Evolutionary conservation across 2,888 invertebrate genomes (phyloP).

Genomic region (Linyphia triangularis): DNA sequence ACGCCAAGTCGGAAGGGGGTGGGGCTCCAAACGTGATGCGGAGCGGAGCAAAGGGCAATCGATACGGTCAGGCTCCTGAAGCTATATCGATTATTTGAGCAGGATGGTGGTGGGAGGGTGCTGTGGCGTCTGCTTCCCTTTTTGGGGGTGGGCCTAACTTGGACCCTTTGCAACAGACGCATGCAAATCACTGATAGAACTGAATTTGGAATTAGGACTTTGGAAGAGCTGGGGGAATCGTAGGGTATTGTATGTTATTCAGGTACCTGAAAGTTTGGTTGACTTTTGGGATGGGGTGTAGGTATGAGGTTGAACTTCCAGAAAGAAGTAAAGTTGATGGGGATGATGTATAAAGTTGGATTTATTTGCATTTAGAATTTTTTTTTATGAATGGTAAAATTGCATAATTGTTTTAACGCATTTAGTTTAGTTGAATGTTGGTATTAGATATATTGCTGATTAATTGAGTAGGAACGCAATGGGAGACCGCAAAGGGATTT

Average conservation of each 20-base stretch:
- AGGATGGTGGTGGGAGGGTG: conserved; percentile 47
- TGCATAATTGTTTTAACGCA: too few species aligned
- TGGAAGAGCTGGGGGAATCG: too few species aligned
- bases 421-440: too few species aligned
- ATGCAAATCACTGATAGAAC: conserved; percentile 14
- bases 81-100: conserved; percentile 66
- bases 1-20: conserved; percentile 63
- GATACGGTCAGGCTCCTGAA: conserved; percentile 73
- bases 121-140: conserved; percentile 66
- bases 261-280: neutral
- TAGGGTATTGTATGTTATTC: too few species aligned
- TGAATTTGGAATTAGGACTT: neutral
- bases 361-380: too few species aligned
- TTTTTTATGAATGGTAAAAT: too few species aligned
- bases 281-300: neutral
- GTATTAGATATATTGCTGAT: too few species aligned
- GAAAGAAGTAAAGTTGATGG: neutral
- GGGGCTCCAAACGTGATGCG: conserved; percentile 37
- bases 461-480: too few species aligned
- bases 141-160: conserved; percentile 49
- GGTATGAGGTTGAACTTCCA: neutral
- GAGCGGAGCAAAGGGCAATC: conserved; percentile 71
- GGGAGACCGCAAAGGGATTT: too few species aligned
- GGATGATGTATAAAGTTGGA: too few species aligned
- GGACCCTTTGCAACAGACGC: neutral